Conservation (phyloP, 2,113 vertebrate genomes). For the Stomatorhinus ivindoensis region DNA sequence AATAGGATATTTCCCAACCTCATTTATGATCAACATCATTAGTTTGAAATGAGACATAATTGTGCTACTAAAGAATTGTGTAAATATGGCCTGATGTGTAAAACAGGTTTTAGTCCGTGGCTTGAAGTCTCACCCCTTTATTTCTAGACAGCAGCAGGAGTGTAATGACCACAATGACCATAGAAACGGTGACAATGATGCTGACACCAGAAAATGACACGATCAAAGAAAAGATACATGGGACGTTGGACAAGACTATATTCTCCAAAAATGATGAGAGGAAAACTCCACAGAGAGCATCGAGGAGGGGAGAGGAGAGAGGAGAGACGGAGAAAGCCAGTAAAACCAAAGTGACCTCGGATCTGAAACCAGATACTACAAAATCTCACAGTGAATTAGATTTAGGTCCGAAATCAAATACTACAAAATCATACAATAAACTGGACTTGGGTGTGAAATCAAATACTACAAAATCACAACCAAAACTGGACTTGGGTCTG, state of each 20-base stretch:
- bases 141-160: slow-evolving; percentile 39
- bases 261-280: slow-evolving; percentile 32
- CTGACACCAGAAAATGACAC: slow-evolving; percentile 31
- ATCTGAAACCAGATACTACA: slow-evolving; percentile 23
- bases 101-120: background rate
- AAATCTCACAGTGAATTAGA: slow-evolving; percentile 31
- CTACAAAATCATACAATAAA: background rate
- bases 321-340: background rate
- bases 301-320: slow-evolving; percentile 18
- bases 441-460: background rate
- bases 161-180: slow-evolving; percentile 29
- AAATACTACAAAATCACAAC: background rate
- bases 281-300: slow-evolving; percentile 30
- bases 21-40: background rate
- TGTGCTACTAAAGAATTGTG: background rate
- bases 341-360: slow-evolving; percentile 35
- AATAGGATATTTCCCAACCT: background rate
- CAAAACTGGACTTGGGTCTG: background rate
- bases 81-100: background rate
- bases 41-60: background rate
- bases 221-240: slow-evolving; percentile 25
- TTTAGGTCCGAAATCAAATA: background rate
- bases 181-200: slow-evolving; percentile 33
- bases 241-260: slow-evolving; percentile 34
- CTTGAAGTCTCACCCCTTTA: background rate